Percentiles rank a stretch among this genome's conserved stretches.
These are phyloP conservation scores for Rhinolophus sinicus DNA, from an alignment of 2,113 vertebrate genomes.

Conservation along the genomic window DNA sequence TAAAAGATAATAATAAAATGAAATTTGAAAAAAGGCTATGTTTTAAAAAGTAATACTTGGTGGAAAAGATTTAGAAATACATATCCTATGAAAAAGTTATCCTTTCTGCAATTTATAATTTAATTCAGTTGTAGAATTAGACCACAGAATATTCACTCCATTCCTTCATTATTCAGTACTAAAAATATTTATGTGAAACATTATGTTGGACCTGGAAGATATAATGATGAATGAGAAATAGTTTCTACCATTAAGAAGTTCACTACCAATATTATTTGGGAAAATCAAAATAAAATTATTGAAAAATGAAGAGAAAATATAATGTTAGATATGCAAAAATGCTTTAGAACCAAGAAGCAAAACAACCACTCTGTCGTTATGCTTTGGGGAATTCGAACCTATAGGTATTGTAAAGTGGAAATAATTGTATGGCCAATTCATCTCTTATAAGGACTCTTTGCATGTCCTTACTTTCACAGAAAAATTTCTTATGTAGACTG, in stretches of 20 bases:
- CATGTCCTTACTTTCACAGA: neutral
- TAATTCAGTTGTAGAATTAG: neutral
- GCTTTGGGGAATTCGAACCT: neutral
- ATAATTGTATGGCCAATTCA: neutral
- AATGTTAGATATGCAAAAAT: neutral
- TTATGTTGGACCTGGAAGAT: neutral
- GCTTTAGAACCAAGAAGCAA: neutral
- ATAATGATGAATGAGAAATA: neutral
- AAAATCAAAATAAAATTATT: neutral
- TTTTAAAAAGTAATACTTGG: neutral
- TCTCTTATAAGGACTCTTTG: neutral
- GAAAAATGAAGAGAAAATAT: neutral
- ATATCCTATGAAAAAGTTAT: neutral
- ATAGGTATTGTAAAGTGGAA: neutral
- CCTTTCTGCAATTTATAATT: neutral
- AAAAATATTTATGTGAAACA: neutral
- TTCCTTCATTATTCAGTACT: neutral
- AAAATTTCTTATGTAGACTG: neutral
- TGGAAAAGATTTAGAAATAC: neutral
- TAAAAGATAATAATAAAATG: too few relatives aligned
- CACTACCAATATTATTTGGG: neutral
- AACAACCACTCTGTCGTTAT: neutral
- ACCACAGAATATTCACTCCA: neutral
- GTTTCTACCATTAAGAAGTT: neutral
- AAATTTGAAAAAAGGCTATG: neutral